Conservation (phyloP, 1,140 invertebrate genomes). For the Macrotrachela quadricornifera region DNA sequence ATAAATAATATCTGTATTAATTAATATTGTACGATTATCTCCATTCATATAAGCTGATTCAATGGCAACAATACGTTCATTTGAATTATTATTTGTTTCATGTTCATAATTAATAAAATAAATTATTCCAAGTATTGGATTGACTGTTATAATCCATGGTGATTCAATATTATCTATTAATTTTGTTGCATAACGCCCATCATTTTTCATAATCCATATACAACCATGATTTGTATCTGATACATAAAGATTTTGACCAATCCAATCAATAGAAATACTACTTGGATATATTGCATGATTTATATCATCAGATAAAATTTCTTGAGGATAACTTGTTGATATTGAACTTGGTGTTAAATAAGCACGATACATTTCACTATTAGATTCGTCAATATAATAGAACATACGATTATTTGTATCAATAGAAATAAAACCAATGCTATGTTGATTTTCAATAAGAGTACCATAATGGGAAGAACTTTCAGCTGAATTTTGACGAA, state of each 20-base stretch:
- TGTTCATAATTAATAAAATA: slow-evolving; percentile 8
- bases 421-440: background rate
- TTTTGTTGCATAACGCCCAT: slow-evolving; percentile 3
- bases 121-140: background rate
- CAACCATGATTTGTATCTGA: slow-evolving; percentile 47
- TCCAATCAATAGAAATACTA: slow-evolving; percentile 82
- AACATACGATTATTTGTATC: background rate
- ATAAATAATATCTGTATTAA: slow-evolving; percentile 52
- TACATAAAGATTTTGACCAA: slow-evolving; percentile 81
- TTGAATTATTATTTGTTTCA: background rate
- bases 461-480: background rate
- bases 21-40: slow-evolving; percentile 50
- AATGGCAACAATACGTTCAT: slow-evolving; percentile 32
- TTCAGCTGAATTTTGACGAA: too few relatives aligned
- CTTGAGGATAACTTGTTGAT: background rate
- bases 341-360: background rate
- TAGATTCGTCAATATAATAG: slow-evolving; percentile 1
- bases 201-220: slow-evolving; percentile 1
- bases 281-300: slow-evolving; percentile 37
- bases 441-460: slow-evolving; percentile 1
- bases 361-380: background rate
- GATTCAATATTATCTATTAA: slow-evolving; percentile 2
- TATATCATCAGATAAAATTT: background rate
- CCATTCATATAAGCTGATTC: slow-evolving; percentile 89
- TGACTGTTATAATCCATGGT: background rate